Percentiles rank a stretch among this genome's conserved stretches.
Conservation (phyloP, 53 echinoderm and acorn worm genomes). For the Holothuria scabra region DNA sequence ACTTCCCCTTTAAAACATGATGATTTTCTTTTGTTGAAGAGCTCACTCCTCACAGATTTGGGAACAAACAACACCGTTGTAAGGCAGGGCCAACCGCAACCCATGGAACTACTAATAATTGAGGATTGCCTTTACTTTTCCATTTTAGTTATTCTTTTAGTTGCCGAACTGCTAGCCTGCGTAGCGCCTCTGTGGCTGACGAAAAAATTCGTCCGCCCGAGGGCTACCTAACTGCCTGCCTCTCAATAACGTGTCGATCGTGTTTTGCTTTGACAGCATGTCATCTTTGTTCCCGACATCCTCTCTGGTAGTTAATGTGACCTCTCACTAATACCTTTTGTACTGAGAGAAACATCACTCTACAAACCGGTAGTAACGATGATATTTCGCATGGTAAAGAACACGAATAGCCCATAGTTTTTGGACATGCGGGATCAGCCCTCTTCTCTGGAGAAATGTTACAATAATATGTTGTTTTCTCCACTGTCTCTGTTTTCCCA, state of each 20-base stretch:
- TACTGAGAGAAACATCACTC: slow-evolving; percentile 27
- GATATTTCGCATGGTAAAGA: slow-evolving; percentile 12
- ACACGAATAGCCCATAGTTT: slow-evolving; percentile 3
- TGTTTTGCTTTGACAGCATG: background rate
- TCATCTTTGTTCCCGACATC: slow-evolving; percentile 2
- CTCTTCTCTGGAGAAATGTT: background rate
- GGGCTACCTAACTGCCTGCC: slow-evolving; percentile 40
- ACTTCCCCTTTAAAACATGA: slow-evolving; percentile 62
- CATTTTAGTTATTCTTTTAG: slow-evolving; percentile 45
- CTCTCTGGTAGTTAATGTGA: background rate
- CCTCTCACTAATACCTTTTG: slow-evolving; percentile 19
- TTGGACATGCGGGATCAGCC: background rate
- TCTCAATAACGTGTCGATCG: slow-evolving; percentile 53
- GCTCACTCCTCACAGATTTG: slow-evolving; percentile 42
- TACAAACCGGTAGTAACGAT: slow-evolving; percentile 7
- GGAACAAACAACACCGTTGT: slow-evolving; percentile 62
- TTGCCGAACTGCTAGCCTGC: too few relatives aligned
- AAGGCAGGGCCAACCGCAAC: slow-evolving; percentile 58
- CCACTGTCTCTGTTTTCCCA: slow-evolving; percentile 67
- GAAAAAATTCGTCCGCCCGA: too few relatives aligned
- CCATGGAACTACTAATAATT: too few relatives aligned
- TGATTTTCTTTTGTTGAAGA: slow-evolving; percentile 65
- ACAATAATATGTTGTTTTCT: slow-evolving; percentile 1
- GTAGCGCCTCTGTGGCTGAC: too few relatives aligned
- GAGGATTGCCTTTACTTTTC: slow-evolving; percentile 42